Evolutionary conservation across 2,888 invertebrate genomes (phyloP).

Genomic region (Drosophila heteroneura): DNA sequence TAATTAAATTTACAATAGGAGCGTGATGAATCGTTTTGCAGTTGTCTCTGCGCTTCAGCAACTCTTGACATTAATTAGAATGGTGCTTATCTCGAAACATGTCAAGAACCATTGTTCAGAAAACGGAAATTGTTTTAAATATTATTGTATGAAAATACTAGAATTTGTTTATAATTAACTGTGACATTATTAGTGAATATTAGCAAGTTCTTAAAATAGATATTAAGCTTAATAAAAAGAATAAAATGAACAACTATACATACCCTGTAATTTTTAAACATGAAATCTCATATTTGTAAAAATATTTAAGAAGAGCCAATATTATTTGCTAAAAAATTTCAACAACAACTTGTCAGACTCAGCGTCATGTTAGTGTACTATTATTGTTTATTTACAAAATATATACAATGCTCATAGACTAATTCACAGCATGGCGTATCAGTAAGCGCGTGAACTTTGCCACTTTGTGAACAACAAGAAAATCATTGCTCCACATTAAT

Average conservation of each 20-base stretch:
- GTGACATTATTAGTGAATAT: conserved; percentile 5
- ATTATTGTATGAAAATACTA: not conserved
- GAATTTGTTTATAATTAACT: conserved; percentile 11
- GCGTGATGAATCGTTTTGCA: conserved; percentile 38
- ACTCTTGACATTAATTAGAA: conserved; percentile 58
- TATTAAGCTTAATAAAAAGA: not conserved
- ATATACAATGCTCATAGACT: not conserved
- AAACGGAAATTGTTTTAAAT: conserved; percentile 54
- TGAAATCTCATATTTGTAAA: not conserved
- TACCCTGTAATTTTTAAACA: not conserved
- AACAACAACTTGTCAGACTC: no score
- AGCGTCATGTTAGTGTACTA: not conserved
- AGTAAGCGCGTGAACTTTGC: conserved; percentile 32
- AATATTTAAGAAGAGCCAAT: not conserved
- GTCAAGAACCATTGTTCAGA: conserved; percentile 53
- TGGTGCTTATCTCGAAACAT: conserved; percentile 44
- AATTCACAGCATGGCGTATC: conserved; percentile 28
- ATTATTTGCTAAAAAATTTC: not conserved
- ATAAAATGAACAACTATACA: not conserved
- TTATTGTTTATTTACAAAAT: conserved; percentile 16
- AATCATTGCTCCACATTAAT: conserved; percentile 45
- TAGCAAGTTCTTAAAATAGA: not conserved
- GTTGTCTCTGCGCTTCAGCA: conserved; percentile 34
- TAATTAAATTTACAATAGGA: conserved; percentile 46
- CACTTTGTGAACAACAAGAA: conserved; percentile 11